Conservation (phyloP, 53 echinoderm and acorn worm genomes). For the Pentamera pediparva region DNA sequence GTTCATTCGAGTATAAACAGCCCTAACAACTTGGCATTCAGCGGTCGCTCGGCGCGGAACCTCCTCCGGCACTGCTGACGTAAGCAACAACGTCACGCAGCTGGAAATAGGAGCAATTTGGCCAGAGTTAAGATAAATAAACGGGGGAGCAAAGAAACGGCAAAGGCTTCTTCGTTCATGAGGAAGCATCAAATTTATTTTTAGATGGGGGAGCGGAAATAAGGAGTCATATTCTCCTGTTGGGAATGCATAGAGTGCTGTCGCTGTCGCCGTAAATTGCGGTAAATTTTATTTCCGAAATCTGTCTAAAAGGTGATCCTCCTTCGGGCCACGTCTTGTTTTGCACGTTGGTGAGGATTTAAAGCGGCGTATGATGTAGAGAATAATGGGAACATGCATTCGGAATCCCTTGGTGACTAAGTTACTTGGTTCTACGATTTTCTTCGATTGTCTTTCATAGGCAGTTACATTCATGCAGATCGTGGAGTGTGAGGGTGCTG, state of each 20-base stretch:
- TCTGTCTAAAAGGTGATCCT: constrained; percentile 8
- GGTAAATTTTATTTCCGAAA: constrained; percentile 16
- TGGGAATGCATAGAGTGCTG: constrained; percentile 15
- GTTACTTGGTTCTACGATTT: no score
- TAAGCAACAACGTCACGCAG: constrained; percentile 16
- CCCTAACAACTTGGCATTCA: no score
- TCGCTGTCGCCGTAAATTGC: constrained; percentile 1
- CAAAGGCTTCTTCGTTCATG: background rate
- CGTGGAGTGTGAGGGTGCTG: no score
- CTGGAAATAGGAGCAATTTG: constrained; percentile 35
- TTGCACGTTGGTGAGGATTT: no score
- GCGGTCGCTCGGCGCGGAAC: no score
- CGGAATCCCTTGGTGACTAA: no score
- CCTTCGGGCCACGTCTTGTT: background rate
- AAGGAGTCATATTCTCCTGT: constrained; percentile 28
- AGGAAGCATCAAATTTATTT: constrained; percentile 7
- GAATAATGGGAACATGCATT: no score
- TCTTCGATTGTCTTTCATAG: no score
- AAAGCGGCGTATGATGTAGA: no score
- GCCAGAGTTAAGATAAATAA: constrained; percentile 27
- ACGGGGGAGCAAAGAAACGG: background rate
- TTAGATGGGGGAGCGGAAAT: constrained; percentile 19
- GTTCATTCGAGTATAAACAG: no score
- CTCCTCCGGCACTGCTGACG: constrained; percentile 5
- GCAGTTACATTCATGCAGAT: no score